Base-by-base conservation (phyloP, 1,140 invertebrate genomes). In the Luehdorfia chinensis region DNA sequence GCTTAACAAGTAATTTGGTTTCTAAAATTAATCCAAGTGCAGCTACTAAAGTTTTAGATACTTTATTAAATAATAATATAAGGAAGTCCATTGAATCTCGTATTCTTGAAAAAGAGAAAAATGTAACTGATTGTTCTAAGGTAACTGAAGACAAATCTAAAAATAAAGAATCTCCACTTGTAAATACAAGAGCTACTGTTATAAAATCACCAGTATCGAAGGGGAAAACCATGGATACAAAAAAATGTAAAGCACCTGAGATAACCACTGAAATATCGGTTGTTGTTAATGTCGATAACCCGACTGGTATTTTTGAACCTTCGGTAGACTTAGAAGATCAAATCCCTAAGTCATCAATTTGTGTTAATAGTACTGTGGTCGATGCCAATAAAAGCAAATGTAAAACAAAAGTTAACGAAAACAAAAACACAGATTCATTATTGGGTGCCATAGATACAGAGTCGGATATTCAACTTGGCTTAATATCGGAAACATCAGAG, bases 291-390 rank as follows among this genome's bases (percentile, higher is more conserved):
- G 69, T 80, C 1, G 85, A 88, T 51, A 87, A 88, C 50, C 90
- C 90, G 0, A 91, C 90, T 0, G 90, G 90, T 8, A 90, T 91
- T 53, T 91, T 91, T 71, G 89, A 91, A 57, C 89, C 90, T 0
- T 90, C 90, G 4, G 74, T 91, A 18, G 90, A 91, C 66, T 73
- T 91, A 37, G 90, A 91, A 79, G 87, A 90, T 47, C 89, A 90
- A 71, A 90, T 90, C 51, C 89, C 89, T 1, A 87, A 90, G 37
- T 84, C 88, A 4, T 89, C 89, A 18, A 87, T 87, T 45, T 76
- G 83, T 50, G 63, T 84, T 5, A 75, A 44, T 23, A 83, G 66
- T 57, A 32, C 67, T 45, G 43, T 79, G 71, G 13, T 64, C 50
- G 78, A 86, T 19, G 36, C 55, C 2, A 63, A 53, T 43, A 84